Evolutionary conservation across 2,797 vertebrate species (phyloP).

Genomic region (Gobio occitaniae): DNA sequence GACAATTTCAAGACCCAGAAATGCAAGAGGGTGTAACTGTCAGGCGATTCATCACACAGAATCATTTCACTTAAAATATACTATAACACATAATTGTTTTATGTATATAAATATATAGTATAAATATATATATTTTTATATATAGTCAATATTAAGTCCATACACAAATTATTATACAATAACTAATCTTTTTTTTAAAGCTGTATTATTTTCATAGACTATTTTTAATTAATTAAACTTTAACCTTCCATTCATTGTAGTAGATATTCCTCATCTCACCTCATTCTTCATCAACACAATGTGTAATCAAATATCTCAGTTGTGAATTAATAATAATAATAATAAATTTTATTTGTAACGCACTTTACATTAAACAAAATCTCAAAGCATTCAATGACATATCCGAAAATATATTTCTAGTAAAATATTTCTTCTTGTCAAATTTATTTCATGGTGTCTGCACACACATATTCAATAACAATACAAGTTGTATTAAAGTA

Average conservation of each 20-base stretch:
- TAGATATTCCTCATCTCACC: not conserved
- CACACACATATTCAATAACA: conserved; percentile 3
- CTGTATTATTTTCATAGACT: no score
- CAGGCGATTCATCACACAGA: not conserved
- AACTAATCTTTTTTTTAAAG: no score
- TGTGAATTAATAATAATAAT: not conserved
- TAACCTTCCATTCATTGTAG: no score
- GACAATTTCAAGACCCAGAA: conserved; percentile 1
- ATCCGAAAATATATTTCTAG: not conserved
- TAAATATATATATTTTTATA: no score
- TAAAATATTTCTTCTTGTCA: not conserved
- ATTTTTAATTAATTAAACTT: no score
- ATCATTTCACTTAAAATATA: not conserved
- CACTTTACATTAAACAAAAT: no score
- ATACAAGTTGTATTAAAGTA: not conserved
- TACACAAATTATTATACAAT: no score
- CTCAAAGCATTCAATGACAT: not conserved
- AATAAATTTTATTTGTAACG: no score
- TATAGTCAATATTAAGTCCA: no score
- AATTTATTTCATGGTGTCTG: not conserved
- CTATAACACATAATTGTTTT: not conserved
- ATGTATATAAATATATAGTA: no score
- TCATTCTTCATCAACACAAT: no score
- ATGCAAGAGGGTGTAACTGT: not conserved
- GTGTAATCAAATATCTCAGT: not conserved